Percentiles rank a stretch among this genome's conserved stretches.
Conservation (phyloP, 92 coral and sea anemone species). For the Pocillopora grandis region DNA sequence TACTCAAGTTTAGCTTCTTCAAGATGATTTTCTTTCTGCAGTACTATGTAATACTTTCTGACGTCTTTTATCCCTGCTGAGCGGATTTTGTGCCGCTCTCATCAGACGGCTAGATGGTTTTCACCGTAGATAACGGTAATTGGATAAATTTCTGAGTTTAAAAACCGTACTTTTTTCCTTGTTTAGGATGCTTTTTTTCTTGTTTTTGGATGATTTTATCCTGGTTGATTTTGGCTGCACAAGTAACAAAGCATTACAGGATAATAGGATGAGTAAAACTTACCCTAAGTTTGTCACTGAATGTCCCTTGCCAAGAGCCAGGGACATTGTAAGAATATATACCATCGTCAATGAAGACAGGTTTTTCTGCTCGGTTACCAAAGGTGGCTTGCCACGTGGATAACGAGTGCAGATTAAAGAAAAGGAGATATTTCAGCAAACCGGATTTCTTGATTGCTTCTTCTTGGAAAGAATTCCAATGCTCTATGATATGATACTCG, state of each 20-base stretch:
- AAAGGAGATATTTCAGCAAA: slow-evolving; percentile 40
- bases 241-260: not conserved
- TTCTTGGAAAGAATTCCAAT: slow-evolving; percentile 33
- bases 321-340: slow-evolving; percentile 53
- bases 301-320: slow-evolving; percentile 53
- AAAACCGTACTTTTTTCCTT: too few relatives aligned
- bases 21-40: too few relatives aligned
- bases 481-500: slow-evolving; percentile 40
- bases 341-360: slow-evolving; percentile 35
- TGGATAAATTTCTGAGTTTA: too few relatives aligned
- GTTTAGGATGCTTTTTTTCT: too few relatives aligned
- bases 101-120: too few relatives aligned
- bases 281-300: slow-evolving; percentile 33
- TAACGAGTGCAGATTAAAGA: slow-evolving; percentile 39
- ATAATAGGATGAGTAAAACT: not conserved
- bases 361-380: slow-evolving; percentile 42
- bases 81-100: too few relatives aligned
- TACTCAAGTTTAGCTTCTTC: too few relatives aligned
- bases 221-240: not conserved
- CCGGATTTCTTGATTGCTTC: slow-evolving; percentile 9
- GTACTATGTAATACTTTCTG: too few relatives aligned
- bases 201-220: too few relatives aligned
- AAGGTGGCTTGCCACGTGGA: slow-evolving; percentile 53
- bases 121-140: too few relatives aligned
- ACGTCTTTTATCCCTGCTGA: too few relatives aligned